A percentile compares a stretch with the other conserved stretches of the same genome.
Evolutionary conservation across 2,888 invertebrate genomes (phyloP).

Genomic region (Drosophila ochracea): DNA sequence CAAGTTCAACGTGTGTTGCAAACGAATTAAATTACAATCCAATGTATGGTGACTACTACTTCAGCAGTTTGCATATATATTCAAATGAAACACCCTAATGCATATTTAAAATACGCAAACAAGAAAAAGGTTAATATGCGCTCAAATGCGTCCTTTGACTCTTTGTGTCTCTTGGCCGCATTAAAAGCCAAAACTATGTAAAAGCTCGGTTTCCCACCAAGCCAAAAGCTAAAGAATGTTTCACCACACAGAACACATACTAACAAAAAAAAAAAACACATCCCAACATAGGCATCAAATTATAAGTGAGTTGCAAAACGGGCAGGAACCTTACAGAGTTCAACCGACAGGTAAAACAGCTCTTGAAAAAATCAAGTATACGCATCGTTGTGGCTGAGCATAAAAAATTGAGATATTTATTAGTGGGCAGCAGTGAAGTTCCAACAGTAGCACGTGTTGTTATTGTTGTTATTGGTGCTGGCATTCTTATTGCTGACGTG

Average conservation of each 20-base stretch:
- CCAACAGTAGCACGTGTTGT: constrained; percentile 42
- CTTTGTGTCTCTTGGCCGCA: constrained; percentile 45
- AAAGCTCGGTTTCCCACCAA: constrained; percentile 51
- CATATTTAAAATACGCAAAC: constrained; percentile 15
- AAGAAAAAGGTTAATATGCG: constrained; percentile 45
- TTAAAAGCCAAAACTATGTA: constrained; percentile 79
- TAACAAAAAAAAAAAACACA: constrained; percentile 9
- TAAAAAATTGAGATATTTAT: constrained; percentile 55
- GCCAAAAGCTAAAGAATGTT: constrained; percentile 49
- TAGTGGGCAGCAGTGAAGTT: constrained; percentile 48
- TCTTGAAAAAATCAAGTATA: constrained; percentile 67
- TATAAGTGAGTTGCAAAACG: constrained; percentile 41
- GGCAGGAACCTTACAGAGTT: constrained; percentile 6
- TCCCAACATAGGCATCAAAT: constrained; percentile 46
- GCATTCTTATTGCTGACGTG: constrained; percentile 31
- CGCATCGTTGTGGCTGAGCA: constrained; percentile 40
- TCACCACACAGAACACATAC: constrained; percentile 31
- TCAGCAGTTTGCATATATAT: background rate
- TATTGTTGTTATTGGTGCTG: constrained; percentile 13
- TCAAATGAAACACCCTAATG: constrained; percentile 36
- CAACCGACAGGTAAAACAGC: constrained; percentile 9
- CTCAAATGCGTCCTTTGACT: constrained; percentile 22
- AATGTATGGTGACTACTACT: background rate
- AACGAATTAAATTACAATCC: background rate
- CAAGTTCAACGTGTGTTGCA: background rate